These are phyloP conservation scores for Choloepus didactylus DNA, from an alignment of 2,797 vertebrate species.

Conservation along the genomic window DNA sequence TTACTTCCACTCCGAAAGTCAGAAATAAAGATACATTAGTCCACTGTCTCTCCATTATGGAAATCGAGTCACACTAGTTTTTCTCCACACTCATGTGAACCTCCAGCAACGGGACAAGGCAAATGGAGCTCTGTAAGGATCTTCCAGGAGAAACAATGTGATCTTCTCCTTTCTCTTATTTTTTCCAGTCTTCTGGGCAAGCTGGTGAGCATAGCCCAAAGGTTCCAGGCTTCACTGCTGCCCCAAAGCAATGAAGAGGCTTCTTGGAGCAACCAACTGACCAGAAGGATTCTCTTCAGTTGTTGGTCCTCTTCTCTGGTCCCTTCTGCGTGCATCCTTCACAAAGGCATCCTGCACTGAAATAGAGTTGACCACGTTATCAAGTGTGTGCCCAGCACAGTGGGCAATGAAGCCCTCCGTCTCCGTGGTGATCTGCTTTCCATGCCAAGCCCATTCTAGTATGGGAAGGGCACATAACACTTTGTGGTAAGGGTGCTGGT, in stretches of 20 bases:
- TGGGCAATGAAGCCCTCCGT: background rate
- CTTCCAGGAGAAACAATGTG: background rate
- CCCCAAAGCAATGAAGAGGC: background rate
- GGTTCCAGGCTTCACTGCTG: fast-evolving
- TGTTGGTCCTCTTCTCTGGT: slow-evolving; percentile 69
- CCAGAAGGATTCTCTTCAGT: background rate
- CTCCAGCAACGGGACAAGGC: background rate
- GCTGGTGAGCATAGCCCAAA: background rate
- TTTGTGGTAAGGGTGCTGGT: background rate
- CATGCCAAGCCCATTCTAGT: background rate
- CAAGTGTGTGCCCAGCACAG: slow-evolving; percentile 33
- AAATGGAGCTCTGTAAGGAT: background rate
- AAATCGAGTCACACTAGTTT: background rate
- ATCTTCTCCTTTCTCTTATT: background rate
- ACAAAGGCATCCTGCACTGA: slow-evolving; percentile 6
- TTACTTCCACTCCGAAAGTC: no score
- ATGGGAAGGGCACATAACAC: fast-evolving
- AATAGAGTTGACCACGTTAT: slow-evolving; percentile 77
- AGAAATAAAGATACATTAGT: background rate
- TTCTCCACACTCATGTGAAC: background rate
- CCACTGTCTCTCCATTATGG: background rate
- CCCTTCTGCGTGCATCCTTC: slow-evolving; percentile 49
- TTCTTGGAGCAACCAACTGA: background rate
- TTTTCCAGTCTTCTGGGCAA: background rate
- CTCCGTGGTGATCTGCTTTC: background rate